Evolutionary conservation across 2,113 vertebrate genomes (phyloP).

Genomic region (Tetraodon nigroviridis): DNA sequence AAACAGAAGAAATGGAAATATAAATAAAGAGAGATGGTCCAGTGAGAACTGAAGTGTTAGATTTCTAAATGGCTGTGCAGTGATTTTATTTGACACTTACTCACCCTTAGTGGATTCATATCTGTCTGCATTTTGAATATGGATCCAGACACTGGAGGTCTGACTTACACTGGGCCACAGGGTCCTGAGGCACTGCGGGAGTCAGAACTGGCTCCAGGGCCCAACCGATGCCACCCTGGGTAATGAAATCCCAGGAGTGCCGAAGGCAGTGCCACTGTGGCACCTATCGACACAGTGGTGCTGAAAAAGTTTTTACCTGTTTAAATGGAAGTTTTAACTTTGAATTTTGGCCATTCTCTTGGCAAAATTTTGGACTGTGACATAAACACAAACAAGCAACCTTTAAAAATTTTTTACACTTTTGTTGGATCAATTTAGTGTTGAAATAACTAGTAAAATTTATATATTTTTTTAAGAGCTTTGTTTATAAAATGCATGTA

Average conservation of each 20-base stretch:
- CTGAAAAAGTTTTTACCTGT: too few relatives aligned
- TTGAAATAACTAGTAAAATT: too few relatives aligned
- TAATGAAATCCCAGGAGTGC: conserved; percentile 31
- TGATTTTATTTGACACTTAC: conserved; percentile 61
- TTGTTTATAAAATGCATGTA: too few relatives aligned
- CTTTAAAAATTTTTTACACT: too few relatives aligned
- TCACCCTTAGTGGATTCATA: conserved; percentile 69
- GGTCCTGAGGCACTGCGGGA: conserved; percentile 60
- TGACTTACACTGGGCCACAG: conserved; percentile 55
- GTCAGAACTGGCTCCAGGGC: conserved; percentile 35
- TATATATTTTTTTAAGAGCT: too few relatives aligned
- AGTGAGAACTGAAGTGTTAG: conserved; percentile 24
- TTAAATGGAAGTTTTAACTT: too few relatives aligned
- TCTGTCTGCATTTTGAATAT: conserved; percentile 62
- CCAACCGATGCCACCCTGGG: conserved; percentile 35
- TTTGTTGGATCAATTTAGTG: too few relatives aligned
- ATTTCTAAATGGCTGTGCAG: conserved; percentile 62
- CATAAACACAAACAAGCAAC: too few relatives aligned
- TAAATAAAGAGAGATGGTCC: neutral
- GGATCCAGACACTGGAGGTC: conserved; percentile 54
- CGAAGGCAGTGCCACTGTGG: conserved; percentile 26
- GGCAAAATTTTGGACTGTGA: too few relatives aligned
- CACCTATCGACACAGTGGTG: too few relatives aligned
- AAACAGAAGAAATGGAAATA: too few relatives aligned
- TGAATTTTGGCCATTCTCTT: too few relatives aligned